A percentile compares a stretch with the other conserved stretches of the same genome.
Evolutionary conservation across 2,113 vertebrate genomes (phyloP).

Genomic region (Hiodon alosoides): DNA sequence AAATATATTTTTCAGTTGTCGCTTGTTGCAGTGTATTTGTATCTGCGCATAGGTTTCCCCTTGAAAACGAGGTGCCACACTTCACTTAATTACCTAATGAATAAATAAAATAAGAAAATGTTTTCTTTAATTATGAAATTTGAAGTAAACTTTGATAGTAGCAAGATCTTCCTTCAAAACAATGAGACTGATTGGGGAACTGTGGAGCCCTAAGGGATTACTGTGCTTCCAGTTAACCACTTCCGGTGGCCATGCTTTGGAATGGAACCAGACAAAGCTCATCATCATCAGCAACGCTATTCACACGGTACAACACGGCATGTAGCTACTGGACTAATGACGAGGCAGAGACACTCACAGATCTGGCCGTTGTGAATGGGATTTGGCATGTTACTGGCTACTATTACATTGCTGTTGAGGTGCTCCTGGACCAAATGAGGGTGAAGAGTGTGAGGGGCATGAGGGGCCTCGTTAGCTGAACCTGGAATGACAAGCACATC

Average conservation of each 20-base stretch:
- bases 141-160: conserved; percentile 6
- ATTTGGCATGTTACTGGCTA: conserved; percentile 80
- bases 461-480: conserved; percentile 82
- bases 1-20: not conserved
- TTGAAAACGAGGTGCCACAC: too few species aligned
- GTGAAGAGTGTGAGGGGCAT: conserved; percentile 87
- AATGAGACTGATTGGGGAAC: conserved; percentile 63
- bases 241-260: conserved; percentile 40
- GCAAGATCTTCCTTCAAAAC: conserved; percentile 61
- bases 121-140: too few species aligned
- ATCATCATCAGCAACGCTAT: not conserved
- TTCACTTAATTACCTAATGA: too few species aligned
- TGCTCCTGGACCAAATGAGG: conserved; percentile 96
- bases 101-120: too few species aligned
- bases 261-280: not conserved
- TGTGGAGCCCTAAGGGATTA: conserved; percentile 57
- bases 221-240: conserved; percentile 44
- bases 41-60: not conserved
- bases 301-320: not conserved
- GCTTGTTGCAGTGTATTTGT: not conserved
- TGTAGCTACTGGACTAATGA: not conserved
- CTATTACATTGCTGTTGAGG: conserved; percentile 90
- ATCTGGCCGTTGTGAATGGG: conserved; percentile 94
- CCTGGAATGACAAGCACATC: conserved; percentile 57
- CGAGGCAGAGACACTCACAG: conserved; percentile 72